Conservation (phyloP, 2,888 invertebrate genomes). For the Parnassius mnemosyne region DNA sequence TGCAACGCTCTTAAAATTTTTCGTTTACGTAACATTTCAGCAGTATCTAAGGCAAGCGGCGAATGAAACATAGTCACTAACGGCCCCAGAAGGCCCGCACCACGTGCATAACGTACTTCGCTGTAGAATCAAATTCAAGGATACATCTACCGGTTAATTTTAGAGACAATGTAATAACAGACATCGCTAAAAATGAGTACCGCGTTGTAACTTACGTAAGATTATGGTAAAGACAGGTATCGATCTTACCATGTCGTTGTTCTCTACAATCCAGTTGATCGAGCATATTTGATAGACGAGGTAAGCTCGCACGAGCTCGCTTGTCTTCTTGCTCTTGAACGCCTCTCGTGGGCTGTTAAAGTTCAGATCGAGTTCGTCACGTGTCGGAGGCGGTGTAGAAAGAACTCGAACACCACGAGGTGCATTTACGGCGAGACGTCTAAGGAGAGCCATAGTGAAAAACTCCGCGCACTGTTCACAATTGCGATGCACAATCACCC, state of each 20-base stretch:
- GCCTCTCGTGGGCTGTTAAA: constrained; percentile 95
- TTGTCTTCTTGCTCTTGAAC: constrained; percentile 97
- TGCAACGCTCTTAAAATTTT: not conserved
- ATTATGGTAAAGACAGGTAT: constrained; percentile 36
- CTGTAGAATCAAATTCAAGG: constrained; percentile 45
- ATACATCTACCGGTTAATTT: constrained; percentile 46
- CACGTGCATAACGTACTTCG: constrained; percentile 31
- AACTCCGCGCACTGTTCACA: constrained; percentile 55
- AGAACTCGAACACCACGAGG: constrained; percentile 60
- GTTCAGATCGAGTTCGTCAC: constrained; percentile 89
- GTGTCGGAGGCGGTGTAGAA: constrained; percentile 47
- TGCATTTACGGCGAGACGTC: constrained; percentile 62
- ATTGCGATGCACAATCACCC: constrained; percentile 58
- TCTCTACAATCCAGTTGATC: constrained; percentile 91
- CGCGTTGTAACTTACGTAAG: constrained; percentile 61
- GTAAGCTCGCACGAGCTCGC: constrained; percentile 93
- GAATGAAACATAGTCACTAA: constrained; percentile 21
- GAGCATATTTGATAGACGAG: constrained; percentile 96
- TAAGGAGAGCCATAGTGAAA: constrained; percentile 68
- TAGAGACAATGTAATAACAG: constrained; percentile 46
- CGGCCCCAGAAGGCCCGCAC: constrained; percentile 21
- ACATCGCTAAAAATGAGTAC: constrained; percentile 40
- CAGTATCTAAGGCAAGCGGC: constrained; percentile 8
- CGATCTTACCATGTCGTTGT: constrained; percentile 92
- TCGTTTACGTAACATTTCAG: constrained; percentile 31